phyloP scores from a whole-genome alignment of 2,888 invertebrate genomes.

The Ophioninae sp. region DNA sequence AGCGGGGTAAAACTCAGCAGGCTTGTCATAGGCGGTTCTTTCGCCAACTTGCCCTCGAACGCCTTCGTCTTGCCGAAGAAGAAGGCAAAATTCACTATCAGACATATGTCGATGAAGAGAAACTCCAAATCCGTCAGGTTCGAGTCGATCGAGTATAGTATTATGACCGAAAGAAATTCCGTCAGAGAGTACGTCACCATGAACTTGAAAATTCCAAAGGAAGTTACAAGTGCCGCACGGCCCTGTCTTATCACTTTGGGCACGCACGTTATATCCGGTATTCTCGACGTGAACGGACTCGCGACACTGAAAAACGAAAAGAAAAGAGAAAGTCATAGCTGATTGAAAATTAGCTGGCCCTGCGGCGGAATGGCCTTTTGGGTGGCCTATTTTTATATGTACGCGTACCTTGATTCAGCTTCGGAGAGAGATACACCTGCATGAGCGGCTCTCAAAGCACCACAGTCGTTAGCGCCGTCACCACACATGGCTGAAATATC shows the following conservation, averaged over 20 bases:
- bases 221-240: conserved; percentile 92
- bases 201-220: conserved; percentile 94
- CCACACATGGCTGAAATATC: conserved; percentile 84
- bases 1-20: conserved; percentile 82
- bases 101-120: conserved; percentile 85
- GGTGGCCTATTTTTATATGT: neutral
- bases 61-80: conserved; percentile 86
- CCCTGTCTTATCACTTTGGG: conserved; percentile 91
- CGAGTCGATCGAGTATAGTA: conserved; percentile 87
- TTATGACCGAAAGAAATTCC: conserved; percentile 92
- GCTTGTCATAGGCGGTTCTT: conserved; percentile 83
- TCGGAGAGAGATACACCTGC: conserved; percentile 94
- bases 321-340: neutral
- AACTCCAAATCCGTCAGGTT: conserved; percentile 86
- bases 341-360: neutral
- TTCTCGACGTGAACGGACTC: conserved; percentile 93
- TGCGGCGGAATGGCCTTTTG: neutral
- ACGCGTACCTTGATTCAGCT: conserved; percentile 87
- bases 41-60: conserved; percentile 80
- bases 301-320: conserved; percentile 84
- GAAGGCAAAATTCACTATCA: conserved; percentile 85
- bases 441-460: conserved; percentile 93
- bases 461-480: conserved; percentile 93
- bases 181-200: conserved; percentile 95
- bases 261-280: conserved; percentile 91